phyloP scores from a whole-genome alignment of 2,113 vertebrate genomes.

The Anarrhichthys ocellatus region DNA sequence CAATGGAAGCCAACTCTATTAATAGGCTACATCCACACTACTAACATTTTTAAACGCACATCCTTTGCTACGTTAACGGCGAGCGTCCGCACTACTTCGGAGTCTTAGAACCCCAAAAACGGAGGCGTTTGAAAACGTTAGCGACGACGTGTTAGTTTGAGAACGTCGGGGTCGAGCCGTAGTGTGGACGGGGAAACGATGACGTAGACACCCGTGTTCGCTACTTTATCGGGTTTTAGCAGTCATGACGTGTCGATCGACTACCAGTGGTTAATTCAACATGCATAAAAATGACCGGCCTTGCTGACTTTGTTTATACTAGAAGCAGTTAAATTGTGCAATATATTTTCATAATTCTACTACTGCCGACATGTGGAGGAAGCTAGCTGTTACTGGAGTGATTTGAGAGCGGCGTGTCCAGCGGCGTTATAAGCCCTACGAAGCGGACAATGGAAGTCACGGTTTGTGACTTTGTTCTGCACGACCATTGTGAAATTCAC shows the following conservation, averaged over 20 bases:
- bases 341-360: not conserved
- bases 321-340: not conserved
- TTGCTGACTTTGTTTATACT: not conserved
- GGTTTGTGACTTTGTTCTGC: not conserved
- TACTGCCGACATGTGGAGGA: not conserved
- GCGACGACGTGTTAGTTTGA: no score
- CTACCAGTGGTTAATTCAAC: not conserved
- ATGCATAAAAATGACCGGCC: no score
- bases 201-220: no score
- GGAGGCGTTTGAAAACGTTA: no score
- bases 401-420: no score
- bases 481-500: not conserved
- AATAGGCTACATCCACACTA: not conserved
- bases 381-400: no score
- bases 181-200: no score
- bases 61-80: not conserved
- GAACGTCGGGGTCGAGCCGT: no score
- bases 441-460: not conserved
- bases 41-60: not conserved
- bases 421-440: no score
- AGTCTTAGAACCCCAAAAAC: no score
- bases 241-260: not conserved
- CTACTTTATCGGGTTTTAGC: no score
- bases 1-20: slow-evolving; percentile 15
- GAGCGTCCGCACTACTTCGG: not conserved